These are phyloP conservation scores for Larimichthys crocea DNA, from an alignment of 2,113 vertebrate species.

Conservation along the genomic window DNA sequence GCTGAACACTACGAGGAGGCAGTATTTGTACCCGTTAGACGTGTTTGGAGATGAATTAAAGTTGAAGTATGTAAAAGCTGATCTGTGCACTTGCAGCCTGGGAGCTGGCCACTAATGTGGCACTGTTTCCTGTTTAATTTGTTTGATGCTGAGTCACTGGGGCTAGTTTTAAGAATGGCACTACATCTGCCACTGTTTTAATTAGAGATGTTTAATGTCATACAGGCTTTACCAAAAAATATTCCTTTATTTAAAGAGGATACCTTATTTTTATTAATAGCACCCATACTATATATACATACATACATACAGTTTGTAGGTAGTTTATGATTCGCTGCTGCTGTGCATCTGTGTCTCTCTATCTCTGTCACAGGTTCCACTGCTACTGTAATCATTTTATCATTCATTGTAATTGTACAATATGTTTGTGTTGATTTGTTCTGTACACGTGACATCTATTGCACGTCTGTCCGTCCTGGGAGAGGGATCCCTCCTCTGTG, in stretches of 20 bases:
- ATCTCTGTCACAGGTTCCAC: too few relatives aligned
- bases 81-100: not conserved
- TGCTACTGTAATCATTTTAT: too few relatives aligned
- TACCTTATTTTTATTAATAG: not conserved
- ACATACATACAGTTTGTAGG: too few relatives aligned
- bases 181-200: conserved; percentile 3
- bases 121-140: conserved; percentile 9
- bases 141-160: conserved; percentile 6
- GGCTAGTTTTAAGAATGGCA: conserved; percentile 22
- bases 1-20: not conserved
- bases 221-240: conserved; percentile 2
- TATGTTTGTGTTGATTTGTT: too few relatives aligned
- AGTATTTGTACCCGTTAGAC: not conserved
- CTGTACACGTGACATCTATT: too few relatives aligned
- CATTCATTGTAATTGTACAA: too few relatives aligned
- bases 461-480: too few relatives aligned
- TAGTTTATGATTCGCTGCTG: too few relatives aligned
- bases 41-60: not conserved
- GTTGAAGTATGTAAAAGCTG: not conserved
- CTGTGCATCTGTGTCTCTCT: too few relatives aligned
- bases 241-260: not conserved
- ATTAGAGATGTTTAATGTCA: not conserved
- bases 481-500: too few relatives aligned
- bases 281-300: not conserved
- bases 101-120: not conserved